Evolutionary conservation across 1,140 invertebrate genomes (phyloP).

Genomic region (Drosophila obscura): DNA sequence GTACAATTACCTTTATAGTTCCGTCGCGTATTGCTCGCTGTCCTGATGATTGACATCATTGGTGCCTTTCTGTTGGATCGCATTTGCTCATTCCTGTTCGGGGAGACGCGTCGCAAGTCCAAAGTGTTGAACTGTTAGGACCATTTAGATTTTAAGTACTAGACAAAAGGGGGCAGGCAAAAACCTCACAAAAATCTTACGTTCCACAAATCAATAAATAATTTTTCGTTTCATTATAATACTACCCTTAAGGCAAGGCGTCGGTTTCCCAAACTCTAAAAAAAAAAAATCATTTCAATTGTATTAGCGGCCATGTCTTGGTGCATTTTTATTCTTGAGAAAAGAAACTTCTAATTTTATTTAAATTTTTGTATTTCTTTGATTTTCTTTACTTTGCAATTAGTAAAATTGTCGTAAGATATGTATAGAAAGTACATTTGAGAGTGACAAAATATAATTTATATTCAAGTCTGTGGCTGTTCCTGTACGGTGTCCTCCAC

Average conservation of each 20-base stretch:
- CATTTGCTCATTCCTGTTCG: slow-evolving; percentile 93
- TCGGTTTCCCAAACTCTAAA: slow-evolving; percentile 57
- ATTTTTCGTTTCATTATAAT: slow-evolving; percentile 8
- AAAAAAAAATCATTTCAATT: slow-evolving; percentile 30
- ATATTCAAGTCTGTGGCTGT: slow-evolving; percentile 8
- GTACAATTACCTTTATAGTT: slow-evolving; percentile 89
- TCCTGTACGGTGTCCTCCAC: slow-evolving; percentile 49
- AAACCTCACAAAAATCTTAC: slow-evolving; percentile 11
- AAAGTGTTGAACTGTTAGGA: slow-evolving; percentile 68
- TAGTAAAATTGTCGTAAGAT: slow-evolving; percentile 72
- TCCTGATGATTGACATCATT: slow-evolving; percentile 92
- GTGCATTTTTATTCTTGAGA: slow-evolving; percentile 29
- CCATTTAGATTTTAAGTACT: slow-evolving; percentile 30
- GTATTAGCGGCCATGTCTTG: slow-evolving; percentile 22
- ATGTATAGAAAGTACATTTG: slow-evolving; percentile 62
- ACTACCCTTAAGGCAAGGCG: slow-evolving; percentile 17
- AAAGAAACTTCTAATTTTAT: slow-evolving; percentile 1
- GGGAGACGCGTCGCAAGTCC: slow-evolving; percentile 84
- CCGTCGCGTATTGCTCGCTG: slow-evolving; percentile 90
- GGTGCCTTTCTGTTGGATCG: slow-evolving; percentile 93
- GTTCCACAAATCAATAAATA: slow-evolving; percentile 21
- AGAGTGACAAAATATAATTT: slow-evolving; percentile 35
- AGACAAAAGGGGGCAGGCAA: slow-evolving; percentile 18
- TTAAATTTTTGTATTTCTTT: slow-evolving; percentile 3
- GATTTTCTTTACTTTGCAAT: slow-evolving; percentile 34